phyloP scores from a whole-genome alignment of 2,797 vertebrate species.

The Denticeps clupeoides region DNA sequence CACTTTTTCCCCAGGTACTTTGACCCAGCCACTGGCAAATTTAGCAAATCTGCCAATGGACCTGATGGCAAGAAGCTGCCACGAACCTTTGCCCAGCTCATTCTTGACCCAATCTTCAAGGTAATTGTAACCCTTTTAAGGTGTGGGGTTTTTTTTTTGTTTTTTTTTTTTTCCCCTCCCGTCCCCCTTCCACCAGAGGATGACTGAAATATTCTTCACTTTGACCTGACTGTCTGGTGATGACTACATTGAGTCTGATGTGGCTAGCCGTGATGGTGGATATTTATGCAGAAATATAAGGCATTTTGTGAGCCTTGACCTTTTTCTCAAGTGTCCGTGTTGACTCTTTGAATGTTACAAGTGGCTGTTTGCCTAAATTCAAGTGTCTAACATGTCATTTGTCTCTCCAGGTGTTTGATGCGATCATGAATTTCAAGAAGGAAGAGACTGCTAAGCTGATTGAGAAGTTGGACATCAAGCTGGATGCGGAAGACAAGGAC shows the following conservation, averaged over 20 bases:
- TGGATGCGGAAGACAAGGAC: constrained; percentile 80
- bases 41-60: constrained; percentile 56
- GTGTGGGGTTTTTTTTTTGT: no score
- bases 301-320: background rate
- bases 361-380: no score
- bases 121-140: constrained; percentile 52
- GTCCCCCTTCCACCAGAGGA: constrained; percentile 60
- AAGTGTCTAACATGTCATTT: no score
- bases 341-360: no score
- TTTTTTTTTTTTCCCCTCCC: no score
- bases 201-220: constrained; percentile 91
- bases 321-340: background rate
- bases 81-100: constrained; percentile 77
- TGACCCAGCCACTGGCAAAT: constrained; percentile 70
- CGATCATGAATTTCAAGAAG: constrained; percentile 91
- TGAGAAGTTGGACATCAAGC: constrained; percentile 81
- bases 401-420: constrained; percentile 71
- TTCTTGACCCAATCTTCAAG: constrained; percentile 88
- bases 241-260: constrained; percentile 63
- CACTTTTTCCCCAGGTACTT: constrained; percentile 62
- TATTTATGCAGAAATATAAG: background rate
- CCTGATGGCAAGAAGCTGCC: constrained; percentile 68
- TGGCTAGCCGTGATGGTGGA: constrained; percentile 7
- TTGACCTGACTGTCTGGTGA: constrained; percentile 88
- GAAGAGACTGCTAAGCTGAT: constrained; percentile 80